These are phyloP conservation scores for Minunthozetes semirufus DNA, from an alignment of 2,888 invertebrate species.

Conservation along the genomic window DNA sequence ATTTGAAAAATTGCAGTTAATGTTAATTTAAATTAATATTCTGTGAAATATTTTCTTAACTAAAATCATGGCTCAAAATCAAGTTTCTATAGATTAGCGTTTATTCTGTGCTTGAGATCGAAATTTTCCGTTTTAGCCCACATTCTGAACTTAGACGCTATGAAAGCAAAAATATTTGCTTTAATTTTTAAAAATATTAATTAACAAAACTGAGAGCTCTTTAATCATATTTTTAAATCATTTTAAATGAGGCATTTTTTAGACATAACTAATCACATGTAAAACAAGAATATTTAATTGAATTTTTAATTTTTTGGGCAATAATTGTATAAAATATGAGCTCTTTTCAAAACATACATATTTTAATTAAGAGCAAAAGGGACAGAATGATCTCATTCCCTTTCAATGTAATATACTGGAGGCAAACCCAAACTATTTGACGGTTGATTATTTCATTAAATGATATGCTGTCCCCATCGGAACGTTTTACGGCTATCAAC, in stretches of 20 bases:
- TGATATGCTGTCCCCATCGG: too few species aligned
- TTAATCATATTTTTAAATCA: too few species aligned
- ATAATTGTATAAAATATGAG: neutral
- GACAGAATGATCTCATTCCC: too few species aligned
- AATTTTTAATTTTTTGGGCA: neutral
- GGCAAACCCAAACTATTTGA: too few species aligned
- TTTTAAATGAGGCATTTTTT: too few species aligned
- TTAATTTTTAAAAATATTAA: too few species aligned
- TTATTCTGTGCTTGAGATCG: neutral
- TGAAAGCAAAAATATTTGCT: neutral
- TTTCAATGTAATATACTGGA: too few species aligned
- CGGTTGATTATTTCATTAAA: too few species aligned
- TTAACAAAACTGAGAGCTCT: too few species aligned
- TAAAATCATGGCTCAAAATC: neutral
- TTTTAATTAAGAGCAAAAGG: neutral
- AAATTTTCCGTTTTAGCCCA: neutral
- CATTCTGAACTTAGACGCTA: neutral
- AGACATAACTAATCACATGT: too few species aligned
- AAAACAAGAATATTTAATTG: too few species aligned
- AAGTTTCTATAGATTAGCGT: neutral
- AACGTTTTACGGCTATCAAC: too few species aligned
- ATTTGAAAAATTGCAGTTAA: slow-evolving; percentile 13
- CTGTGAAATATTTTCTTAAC: neutral
- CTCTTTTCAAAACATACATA: neutral
- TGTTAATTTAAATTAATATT: slow-evolving; percentile 10